phyloP scores from a whole-genome alignment of 2,797 vertebrate genomes.

The Takifugu ocellatus region DNA sequence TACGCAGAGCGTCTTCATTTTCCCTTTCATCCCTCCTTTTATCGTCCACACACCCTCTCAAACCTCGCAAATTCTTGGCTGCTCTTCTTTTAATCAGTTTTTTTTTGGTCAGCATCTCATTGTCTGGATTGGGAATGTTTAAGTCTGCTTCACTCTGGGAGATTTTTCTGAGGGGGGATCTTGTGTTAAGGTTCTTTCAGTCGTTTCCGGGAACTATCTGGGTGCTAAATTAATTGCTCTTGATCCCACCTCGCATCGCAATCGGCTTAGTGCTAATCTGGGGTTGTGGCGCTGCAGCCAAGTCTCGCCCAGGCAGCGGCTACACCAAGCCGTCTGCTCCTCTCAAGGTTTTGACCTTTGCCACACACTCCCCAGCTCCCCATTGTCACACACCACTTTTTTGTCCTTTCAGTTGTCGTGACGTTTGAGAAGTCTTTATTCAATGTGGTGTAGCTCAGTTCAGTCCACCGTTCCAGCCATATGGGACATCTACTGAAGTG shows the following conservation, averaged over 20 bases:
- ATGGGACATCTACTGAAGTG: no score
- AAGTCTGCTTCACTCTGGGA: slow-evolving; percentile 32
- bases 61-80: slow-evolving; percentile 36
- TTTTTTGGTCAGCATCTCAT: slow-evolving; percentile 23
- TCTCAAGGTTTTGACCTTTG: slow-evolving; percentile 47
- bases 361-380: slow-evolving; percentile 16
- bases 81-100: slow-evolving; percentile 13
- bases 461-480: background rate
- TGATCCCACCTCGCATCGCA: slow-evolving; percentile 66
- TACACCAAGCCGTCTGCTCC: slow-evolving; percentile 45
- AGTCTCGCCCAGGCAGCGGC: slow-evolving; percentile 49
- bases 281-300: slow-evolving; percentile 57
- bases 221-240: slow-evolving; percentile 74
- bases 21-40: slow-evolving; percentile 49
- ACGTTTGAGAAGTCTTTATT: slow-evolving; percentile 9
- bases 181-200: slow-evolving; percentile 45
- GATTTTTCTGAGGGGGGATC: slow-evolving; percentile 26
- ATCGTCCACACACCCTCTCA: slow-evolving; percentile 40
- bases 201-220: slow-evolving; percentile 63
- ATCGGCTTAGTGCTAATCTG: slow-evolving; percentile 73
- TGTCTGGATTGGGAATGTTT: slow-evolving; percentile 35
- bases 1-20: slow-evolving; percentile 59
- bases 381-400: slow-evolving; percentile 9
- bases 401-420: slow-evolving; percentile 13
- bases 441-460: background rate